Percentiles rank a stretch among this genome's conserved stretches.
Evolutionary conservation across 2,888 invertebrate genomes (phyloP).

Genomic region (Drosophila robusta): DNA sequence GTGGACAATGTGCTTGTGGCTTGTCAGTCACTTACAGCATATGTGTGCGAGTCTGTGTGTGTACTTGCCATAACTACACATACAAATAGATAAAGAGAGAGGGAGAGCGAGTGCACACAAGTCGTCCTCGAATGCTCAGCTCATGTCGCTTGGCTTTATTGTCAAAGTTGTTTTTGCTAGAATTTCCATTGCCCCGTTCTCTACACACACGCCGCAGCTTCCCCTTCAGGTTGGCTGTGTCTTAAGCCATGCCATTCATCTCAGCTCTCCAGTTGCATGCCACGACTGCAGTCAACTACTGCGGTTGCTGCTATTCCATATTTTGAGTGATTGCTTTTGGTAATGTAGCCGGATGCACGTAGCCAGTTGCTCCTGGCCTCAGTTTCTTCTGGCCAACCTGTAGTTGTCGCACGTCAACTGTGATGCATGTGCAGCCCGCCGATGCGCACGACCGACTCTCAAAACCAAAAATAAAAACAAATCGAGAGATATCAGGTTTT

Average conservation of each 20-base stretch:
- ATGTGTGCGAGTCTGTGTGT: constrained; percentile 5
- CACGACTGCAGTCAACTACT: constrained; percentile 58
- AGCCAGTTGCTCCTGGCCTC: constrained; percentile 13
- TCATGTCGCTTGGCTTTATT: constrained; percentile 70
- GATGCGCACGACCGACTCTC: constrained; percentile 23
- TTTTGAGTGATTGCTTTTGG: constrained; percentile 79
- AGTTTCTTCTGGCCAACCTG: constrained; percentile 17
- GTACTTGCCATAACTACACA: constrained; percentile 53
- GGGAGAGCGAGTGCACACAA: constrained; percentile 11
- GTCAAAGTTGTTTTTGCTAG: constrained; percentile 56
- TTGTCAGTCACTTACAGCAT: constrained; percentile 66
- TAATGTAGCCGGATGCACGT: constrained; percentile 64
- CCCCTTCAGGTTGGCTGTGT: constrained; percentile 25
- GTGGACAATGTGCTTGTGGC: constrained; percentile 78
- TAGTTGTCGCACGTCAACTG: constrained; percentile 36
- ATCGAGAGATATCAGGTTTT: neutral
- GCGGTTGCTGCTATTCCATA: constrained; percentile 73
- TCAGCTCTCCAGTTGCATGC: constrained; percentile 32
- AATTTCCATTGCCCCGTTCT: constrained; percentile 44
- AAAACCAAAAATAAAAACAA: constrained; percentile 8
- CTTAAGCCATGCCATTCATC: constrained; percentile 55
- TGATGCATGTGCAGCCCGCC: constrained; percentile 42
- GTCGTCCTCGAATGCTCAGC: constrained; percentile 68
- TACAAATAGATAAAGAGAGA: constrained; percentile 25
- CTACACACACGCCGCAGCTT: neutral